Base-by-base conservation (phyloP, 2,888 invertebrate genomes). In the Clunio marinus region DNA sequence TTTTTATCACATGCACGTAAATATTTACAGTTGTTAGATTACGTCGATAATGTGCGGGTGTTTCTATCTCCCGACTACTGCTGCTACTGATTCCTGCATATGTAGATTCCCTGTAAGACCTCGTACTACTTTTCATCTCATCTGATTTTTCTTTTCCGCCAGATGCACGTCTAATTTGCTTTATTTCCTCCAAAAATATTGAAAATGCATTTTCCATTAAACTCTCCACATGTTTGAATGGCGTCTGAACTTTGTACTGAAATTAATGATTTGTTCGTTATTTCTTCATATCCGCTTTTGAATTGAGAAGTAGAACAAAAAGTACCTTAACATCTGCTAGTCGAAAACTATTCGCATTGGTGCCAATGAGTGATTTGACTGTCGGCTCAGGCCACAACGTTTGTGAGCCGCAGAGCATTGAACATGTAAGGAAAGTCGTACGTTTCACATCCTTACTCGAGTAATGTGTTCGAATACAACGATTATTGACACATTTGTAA, bases 341-440 rank as follows among this genome's bases (percentile, higher is more conserved):
- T 13, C 76, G 75, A 70, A 79, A 85, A 25, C 83, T 82, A 20
- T 85, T 80, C 24, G 86, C 86, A 68, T 83, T 83, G 17, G 83
- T 83, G 71, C 87, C 87, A 24, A 91, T 81, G 71, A 83, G 81
- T 28, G 87, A 83, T 69, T 84, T 84, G 0, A 87, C 87, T 1
- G 89, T 89, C 63, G 91, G 91, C 76, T 86, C 86, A 27, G 91
- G 91, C 91, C 91, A 91, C 25, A 91, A 82, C 15, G 70, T 68
- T 27, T 83, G 83, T 69, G 84, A 83, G 25, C 89, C 88, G 77
- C 91, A 91, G 15, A 88, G 81, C 84, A 91, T 89, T 74, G 87
- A 86, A 79, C 91, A 91, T 5, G 88, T 88, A 45, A 84, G 82
- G 72, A 89, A 80, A 4, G 88, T 86, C 73, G 86, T 70, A 81